Evolutionary conservation across 1,140 invertebrate genomes (phyloP), one percentile per base, ranked within the genome.

Genomic region (Eciton burchellii): DNA sequence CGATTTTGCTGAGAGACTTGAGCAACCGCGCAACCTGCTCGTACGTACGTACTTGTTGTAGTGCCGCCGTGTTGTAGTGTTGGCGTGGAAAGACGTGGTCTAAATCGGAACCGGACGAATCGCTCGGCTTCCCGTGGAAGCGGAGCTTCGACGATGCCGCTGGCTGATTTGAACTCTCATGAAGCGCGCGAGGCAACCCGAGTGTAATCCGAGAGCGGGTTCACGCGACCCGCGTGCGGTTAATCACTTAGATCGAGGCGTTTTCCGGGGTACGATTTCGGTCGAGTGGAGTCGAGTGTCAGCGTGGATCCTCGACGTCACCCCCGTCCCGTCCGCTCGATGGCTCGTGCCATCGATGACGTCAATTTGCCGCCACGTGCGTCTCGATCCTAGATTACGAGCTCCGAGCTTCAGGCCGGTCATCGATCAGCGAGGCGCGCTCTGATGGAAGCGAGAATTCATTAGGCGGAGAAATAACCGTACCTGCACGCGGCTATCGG

Each of bases 261-360:
- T 86, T 85, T 73, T 79, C 82, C 84, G 66, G 73, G 83, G 79
- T 66, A 65, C 49, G 62, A 84, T 85, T 63, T 70, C 83, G 19
- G 66, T 43, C 56, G 82, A 87, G 72, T 85, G 59, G 87, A 92
- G 91, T 93, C 91, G 91, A 93, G 91, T 92, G 92, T 92, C 90
- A 85, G 83, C 89, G 35, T 35, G 84, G 87, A 88, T 90, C 87
- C 87, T 86, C 88, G 84, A 82, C 77, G 84, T 89, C 90, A 91
- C 91, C 88, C 90, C 84, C 63, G 29, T 47, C 24, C n/a, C 41
- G n/a, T 29, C 24, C 26, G 45, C 57, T 54, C 62, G 57, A n/a
- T 54, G 21, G 54, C 77, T 81, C 77, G 54, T 81, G 77, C 68
- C 77, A 21, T 26, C 60, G 29, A 59, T 68, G 16, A 73, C 57